These are phyloP conservation scores for Penelope pileata DNA, from an alignment of 2,113 vertebrate species.

Conservation along the genomic window DNA sequence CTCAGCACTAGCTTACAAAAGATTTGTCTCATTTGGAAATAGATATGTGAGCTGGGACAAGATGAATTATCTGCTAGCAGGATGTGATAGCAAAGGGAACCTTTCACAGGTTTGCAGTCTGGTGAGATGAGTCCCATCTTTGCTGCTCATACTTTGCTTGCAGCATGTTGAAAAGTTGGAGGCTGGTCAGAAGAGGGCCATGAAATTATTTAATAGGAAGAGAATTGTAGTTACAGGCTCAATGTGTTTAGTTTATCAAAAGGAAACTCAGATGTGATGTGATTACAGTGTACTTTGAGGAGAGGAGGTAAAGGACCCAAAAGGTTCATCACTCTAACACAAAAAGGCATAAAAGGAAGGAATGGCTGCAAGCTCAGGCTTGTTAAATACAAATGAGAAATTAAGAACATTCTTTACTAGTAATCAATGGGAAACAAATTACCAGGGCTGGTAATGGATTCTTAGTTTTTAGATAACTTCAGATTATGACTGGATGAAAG, in stretches of 20 bases:
- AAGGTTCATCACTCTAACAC: background rate
- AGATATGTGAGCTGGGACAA: background rate
- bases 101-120: background rate
- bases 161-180: background rate
- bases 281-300: background rate
- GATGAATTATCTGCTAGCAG: background rate
- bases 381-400: constrained; percentile 37
- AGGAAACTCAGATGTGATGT: background rate
- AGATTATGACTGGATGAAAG: constrained; percentile 7
- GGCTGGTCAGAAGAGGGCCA: background rate
- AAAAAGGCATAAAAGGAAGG: background rate
- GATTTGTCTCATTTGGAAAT: background rate
- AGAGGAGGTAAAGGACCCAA: background rate
- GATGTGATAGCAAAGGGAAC: background rate
- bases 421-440: constrained; percentile 52
- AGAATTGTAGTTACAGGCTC: background rate
- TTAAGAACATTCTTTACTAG: constrained; percentile 14
- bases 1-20: background rate
- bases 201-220: background rate
- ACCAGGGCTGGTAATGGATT: background rate
- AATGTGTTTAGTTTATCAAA: background rate
- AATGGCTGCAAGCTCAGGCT: background rate
- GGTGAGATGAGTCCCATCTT: background rate
- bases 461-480: constrained; percentile 24
- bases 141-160: background rate